These are phyloP conservation scores for Crenichthys baileyi DNA, from an alignment of 2,797 vertebrate species.

Conservation along the genomic window DNA sequence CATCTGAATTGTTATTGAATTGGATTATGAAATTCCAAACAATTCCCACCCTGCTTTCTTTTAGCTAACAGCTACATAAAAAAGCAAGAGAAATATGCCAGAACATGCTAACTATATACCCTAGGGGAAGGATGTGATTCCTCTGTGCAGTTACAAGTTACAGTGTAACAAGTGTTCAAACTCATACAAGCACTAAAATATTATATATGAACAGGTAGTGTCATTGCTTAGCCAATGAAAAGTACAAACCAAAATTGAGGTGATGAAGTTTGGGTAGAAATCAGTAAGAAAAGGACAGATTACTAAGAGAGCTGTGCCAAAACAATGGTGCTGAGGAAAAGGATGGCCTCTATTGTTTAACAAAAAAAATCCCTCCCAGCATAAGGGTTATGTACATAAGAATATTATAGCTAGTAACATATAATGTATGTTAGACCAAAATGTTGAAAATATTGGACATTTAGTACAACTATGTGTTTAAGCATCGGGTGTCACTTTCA, in stretches of 20 bases:
- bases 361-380: not conserved
- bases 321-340: not conserved
- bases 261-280: not conserved
- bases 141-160: not conserved
- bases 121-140: not conserved
- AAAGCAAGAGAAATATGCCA: not conserved
- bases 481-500: not conserved
- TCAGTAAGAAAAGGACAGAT: not conserved
- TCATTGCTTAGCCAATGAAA: not conserved
- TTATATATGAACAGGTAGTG: not conserved
- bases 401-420: not conserved
- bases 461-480: not conserved
- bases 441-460: not conserved
- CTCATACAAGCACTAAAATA: not conserved
- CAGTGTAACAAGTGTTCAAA: not conserved
- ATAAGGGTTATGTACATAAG: not conserved
- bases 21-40: not conserved
- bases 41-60: not conserved
- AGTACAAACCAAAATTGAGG: not conserved
- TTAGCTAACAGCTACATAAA: not conserved
- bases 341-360: not conserved
- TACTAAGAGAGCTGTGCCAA: not conserved
- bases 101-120: not conserved
- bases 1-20: not conserved
- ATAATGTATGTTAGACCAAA: not conserved